phyloP scores from a whole-genome alignment of 2,797 vertebrate genomes.

The Eulemur albifrons region DNA sequence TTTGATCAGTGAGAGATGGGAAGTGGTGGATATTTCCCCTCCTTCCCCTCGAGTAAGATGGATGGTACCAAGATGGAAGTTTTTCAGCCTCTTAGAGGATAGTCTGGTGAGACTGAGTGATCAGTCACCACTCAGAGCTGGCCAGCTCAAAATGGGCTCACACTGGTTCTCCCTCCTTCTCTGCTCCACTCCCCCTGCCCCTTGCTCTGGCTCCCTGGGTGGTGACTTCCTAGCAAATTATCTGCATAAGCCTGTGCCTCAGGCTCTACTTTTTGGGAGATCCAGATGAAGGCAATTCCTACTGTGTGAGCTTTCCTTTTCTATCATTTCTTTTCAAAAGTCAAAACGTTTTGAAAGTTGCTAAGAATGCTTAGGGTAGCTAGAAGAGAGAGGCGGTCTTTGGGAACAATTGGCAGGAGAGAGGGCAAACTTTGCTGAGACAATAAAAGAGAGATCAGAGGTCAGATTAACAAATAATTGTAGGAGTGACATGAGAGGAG shows the following conservation, averaged over 20 bases:
- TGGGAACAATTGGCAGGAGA: neutral
- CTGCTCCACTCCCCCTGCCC: neutral
- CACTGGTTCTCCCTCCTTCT: neutral
- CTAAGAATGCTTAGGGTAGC: neutral
- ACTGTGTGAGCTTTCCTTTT: neutral
- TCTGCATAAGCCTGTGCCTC: neutral
- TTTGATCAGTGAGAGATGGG: neutral
- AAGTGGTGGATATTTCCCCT: neutral
- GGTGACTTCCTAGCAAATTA: neutral
- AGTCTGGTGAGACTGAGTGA: neutral
- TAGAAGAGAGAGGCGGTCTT: neutral
- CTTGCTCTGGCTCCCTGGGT: neutral
- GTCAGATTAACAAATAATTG: neutral
- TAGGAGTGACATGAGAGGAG: neutral
- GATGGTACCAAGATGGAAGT: neutral
- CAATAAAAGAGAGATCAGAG: neutral
- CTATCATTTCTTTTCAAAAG: conserved; percentile 13
- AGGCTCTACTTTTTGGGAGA: neutral
- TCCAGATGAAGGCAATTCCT: neutral
- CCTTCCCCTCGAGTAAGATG: neutral
- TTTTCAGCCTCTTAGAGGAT: neutral
- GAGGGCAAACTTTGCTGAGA: neutral
- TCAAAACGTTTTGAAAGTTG: neutral
- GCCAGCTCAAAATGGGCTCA: neutral
- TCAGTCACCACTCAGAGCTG: neutral